Evolutionary conservation across 2,888 invertebrate species (phyloP), one percentile per base, ranked within the genome.

Genomic region (Cheilosia urbana): DNA sequence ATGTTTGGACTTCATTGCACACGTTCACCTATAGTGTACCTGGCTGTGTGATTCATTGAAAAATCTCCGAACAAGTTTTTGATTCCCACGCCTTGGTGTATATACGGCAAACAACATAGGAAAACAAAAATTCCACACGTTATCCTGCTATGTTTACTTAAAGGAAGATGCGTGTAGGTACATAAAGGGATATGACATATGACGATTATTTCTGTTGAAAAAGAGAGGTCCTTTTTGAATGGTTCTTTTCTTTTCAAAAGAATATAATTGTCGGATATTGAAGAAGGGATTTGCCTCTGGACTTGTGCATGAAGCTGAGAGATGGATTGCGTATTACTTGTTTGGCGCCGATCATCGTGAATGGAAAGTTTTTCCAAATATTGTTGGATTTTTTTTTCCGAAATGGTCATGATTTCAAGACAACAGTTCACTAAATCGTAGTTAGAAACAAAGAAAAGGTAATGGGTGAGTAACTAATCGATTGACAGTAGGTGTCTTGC

Each of bases 1-100:
- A 69, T 77, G 77, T 78, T 63, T 4, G 27, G 51, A 68, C 51
- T 57, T 45, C 37, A 55, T 63, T 75, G 34, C 21, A 53, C 62
- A 65, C 30, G 53, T 15, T 30, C 62, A 40, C 34, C 24, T 51
- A 19, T 51, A n/a, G n/a, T 21, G 13, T 53, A 24, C 19, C 47
- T 57, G 55, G 42, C 58, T 51, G 73, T 37, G 34, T 40, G 30
- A 40, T 63, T 78, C 77, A 78, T 78, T 78, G 62, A 69, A 42
- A 72, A 72, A 40, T 37, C 34, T 13, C 17, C 17, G 34, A 68
- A 76, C 68, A 62, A 77, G 60, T 66, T 66, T 40, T 27, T 17
- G 68, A 60, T 77, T 78, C 77, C 77, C 77, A 78, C 77, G 77
- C 62, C 77, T 30, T 17, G 30, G 24, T 17, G 24, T 6, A 27